A percentile compares a stretch with the other conserved stretches of the same genome.
phyloP scores from a whole-genome alignment of 2,797 vertebrate species.

The Arnoldichthys spilopterus region DNA sequence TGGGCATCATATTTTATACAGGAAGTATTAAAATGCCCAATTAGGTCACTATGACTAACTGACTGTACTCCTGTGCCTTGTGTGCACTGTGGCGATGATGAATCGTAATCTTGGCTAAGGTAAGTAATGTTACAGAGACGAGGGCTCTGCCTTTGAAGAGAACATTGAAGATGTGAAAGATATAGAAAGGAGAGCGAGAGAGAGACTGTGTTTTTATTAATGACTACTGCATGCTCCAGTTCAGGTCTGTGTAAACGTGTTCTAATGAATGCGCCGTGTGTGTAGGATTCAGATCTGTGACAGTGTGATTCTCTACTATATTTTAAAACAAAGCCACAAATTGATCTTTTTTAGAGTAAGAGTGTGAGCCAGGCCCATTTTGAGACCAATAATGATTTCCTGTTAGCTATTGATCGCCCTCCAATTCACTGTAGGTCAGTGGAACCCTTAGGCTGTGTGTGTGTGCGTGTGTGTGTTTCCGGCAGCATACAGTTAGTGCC shows the following conservation, averaged over 20 bases:
- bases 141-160: not conserved
- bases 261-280: not conserved
- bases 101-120: too few species aligned
- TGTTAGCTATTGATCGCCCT: slow-evolving; percentile 41
- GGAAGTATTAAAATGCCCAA: not conserved
- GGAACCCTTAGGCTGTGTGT: slow-evolving; percentile 17
- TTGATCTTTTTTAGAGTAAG: slow-evolving; percentile 23
- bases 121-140: not conserved
- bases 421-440: slow-evolving; percentile 13
- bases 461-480: slow-evolving; percentile 22
- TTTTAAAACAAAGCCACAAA: not conserved
- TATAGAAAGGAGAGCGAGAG: not conserved
- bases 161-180: not conserved
- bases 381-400: slow-evolving; percentile 24
- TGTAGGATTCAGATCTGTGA: not conserved
- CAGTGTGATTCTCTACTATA: not conserved
- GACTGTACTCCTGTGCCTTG: not conserved
- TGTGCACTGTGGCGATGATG: too few species aligned
- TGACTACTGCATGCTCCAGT: not conserved
- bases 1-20: not conserved
- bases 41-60: too few species aligned
- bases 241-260: not conserved
- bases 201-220: not conserved
- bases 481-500: not conserved
- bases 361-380: slow-evolving; percentile 25